Percentiles rank a stretch among this genome's conserved stretches.
Evolutionary conservation across 53 echinoderm and acorn worm genomes (phyloP).

Genomic region (Echinometra lucunter): DNA sequence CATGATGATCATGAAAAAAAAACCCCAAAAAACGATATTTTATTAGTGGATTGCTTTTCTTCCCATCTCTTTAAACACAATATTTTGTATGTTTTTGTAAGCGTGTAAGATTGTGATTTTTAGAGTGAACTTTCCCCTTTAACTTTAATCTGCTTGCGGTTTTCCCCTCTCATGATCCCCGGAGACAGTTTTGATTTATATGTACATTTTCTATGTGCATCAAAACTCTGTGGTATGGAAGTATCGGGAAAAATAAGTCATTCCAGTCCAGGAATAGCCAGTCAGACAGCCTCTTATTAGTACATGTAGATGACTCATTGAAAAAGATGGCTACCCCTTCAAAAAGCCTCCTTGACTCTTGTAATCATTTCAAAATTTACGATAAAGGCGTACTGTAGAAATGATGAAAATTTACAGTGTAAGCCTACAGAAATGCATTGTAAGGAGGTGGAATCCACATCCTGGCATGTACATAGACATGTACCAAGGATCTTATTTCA

Average conservation of each 20-base stretch:
- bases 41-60: too few species aligned
- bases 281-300: not conserved
- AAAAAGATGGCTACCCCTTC: conserved; percentile 25
- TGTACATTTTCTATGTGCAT: not conserved
- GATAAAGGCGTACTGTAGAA: not conserved
- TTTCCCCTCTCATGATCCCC: not conserved
- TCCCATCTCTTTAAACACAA: too few species aligned
- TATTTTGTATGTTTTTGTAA: too few species aligned
- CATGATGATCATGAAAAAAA: too few species aligned
- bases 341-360: not conserved
- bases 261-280: conserved; percentile 2
- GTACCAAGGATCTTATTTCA: not conserved
- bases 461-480: not conserved
- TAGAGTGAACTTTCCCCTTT: not conserved
- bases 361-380: not conserved
- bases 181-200: not conserved
- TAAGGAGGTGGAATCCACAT: too few species aligned
- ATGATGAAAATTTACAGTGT: not conserved
- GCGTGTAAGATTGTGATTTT: too few species aligned
- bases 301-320: not conserved
- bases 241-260: not conserved
- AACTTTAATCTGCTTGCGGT: not conserved
- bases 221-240: not conserved
- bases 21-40: too few species aligned
- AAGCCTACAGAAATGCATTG: too few species aligned